Base-by-base conservation (phyloP, 2,113 vertebrate genomes). In the Cathartes aura region DNA sequence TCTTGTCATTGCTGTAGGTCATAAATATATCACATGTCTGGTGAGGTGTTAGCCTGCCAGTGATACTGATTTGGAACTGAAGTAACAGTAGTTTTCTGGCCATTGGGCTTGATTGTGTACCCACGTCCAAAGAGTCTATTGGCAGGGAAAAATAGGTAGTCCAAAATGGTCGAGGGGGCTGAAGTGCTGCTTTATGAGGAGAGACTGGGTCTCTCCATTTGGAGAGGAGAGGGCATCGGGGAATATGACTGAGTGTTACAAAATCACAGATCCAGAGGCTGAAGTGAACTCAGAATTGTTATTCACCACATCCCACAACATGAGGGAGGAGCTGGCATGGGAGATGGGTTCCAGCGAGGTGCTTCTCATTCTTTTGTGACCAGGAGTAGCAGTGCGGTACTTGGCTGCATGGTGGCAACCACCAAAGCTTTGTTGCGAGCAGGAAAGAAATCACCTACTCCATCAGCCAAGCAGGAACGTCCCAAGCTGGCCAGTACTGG, bases 231-330 rank as follows among this genome's bases (percentile, higher is more conserved):
- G 5, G 47, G 6, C 2, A 1, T 12, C 4, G n/a, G 30, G 23
- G 8, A 68, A 40, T 45, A 29, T 0, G 3, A 12, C 12, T 4
- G 16, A 9, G 11, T 45, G 20, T 12, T 13, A 58, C 8, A 27
- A 58, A 81, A 56, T 27, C n/a, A 23, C 26, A 66, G 24, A n/a
- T 42, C 21, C 36, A 58, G 72, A 29, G 50, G 38, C 38, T 59
- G 48, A 85, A 59, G 13, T 12, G 27, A 42, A 6, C 34, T 53
- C 29, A 20, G 29, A n/a, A 64, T 32, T 48, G 19, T 47, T 82
- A 14, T 16, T 59, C 10, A 23, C 12, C 22, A 2, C 1, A 2
- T 40, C 24, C 18, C 0, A 1, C 60, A 70, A 71, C 34, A 12
- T 0, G 1, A 79, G 42, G 40, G 45, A 82, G 42, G 47, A 62